Base-by-base conservation (phyloP, 2,113 vertebrate species). In the Gymnorhina tibicen region DNA sequence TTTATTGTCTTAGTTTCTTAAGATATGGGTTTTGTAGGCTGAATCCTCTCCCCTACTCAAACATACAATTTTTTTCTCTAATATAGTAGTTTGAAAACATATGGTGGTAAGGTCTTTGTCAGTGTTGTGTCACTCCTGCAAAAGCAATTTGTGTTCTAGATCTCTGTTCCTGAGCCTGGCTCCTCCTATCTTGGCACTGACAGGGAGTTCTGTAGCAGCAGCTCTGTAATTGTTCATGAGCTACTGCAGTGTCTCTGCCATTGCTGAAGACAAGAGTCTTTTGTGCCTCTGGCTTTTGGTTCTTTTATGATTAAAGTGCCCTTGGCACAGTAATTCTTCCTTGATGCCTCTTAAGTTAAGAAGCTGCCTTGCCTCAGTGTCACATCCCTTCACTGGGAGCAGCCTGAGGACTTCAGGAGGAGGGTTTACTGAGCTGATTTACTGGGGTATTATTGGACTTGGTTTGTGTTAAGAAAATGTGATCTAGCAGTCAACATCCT, bases 401-500 rank as follows among this genome's bases (percentile, higher is more conserved):
- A 75, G 68, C 56, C 63, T 64, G 47, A 75, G 91, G 76, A 44
- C 68, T 73, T 90, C 17, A 56, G 76, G 56, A 78, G 72, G 64
- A 84, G 73, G 23, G 30, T 78, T 88, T 84, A 14, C 56, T 63
- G 41, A 72, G 22, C 47, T 95, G 68, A 63, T 91, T 94, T 96
- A 60, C 64, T 93, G 56, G 39, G 63, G 37, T 64, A 75, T 90
- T 93, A 72, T 16, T 84, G 35, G 49, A 20, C 64, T 95, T 77
- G 52, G 52, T 89, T 96, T 95, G 78, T 75, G 58, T 72, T 88
- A 93, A 64, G 68, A 88, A 90, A 93, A 88, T 94, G 37, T 67
- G 68, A 94, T 62, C 63, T 81, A 82, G 67, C 4, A 0, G 62
- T 88, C 92, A 94, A 84, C 64, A 70, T 90, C 82, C 90, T 92